Evolutionary conservation across 2,888 invertebrate genomes (phyloP), one percentile per base, ranked within the genome.

Genomic region (Eledona agricola): DNA sequence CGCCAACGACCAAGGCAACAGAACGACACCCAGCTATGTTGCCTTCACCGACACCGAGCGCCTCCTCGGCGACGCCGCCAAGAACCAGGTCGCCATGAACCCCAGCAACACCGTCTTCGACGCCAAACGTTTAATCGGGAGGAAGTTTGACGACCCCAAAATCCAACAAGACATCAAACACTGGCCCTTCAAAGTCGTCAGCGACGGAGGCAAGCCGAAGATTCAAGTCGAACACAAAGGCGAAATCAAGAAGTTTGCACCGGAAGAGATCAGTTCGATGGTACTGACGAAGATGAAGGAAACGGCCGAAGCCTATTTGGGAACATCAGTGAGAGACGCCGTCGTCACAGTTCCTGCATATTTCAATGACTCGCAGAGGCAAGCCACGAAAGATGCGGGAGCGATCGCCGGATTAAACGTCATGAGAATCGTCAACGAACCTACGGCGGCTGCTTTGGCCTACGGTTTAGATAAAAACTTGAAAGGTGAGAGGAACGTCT

Each of bases 1-100:
- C 73, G 81, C 82, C 59, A 82, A 83, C 72, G 82, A 82, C 72
- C 82, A 82, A 71, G 93, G 92, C 57, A 93, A 93, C 76, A 79
- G 92, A 46, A 92, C 91, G 9, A 93, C 92, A 29, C 92, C 93
- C 22, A 86, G 85, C 43, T 88, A 87, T 73, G 88, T 89, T 46
- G 88, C 87, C 11, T 88, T 88, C 74, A 87, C 79, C 3, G 86
- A 86, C 71, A 82, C 81, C 4, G 86, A 87, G 73, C 79, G 86
- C 23, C 80, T 87, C 34, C 83, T 86, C 67, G 86, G 86, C 37
- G 86, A 86, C 72, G 85, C 85, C 3, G 86, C 86, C 37, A 86
- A 87, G 74, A 87, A 85, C 76, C 83, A 86, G n/a, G n/a, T n/a
- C n/a, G n/a, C 85, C 23, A 80, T 85, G 79, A 89, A 89, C 75